Evolutionary conservation across 2,888 invertebrate genomes (phyloP).

Genomic region (Eristalinus aeneus): DNA sequence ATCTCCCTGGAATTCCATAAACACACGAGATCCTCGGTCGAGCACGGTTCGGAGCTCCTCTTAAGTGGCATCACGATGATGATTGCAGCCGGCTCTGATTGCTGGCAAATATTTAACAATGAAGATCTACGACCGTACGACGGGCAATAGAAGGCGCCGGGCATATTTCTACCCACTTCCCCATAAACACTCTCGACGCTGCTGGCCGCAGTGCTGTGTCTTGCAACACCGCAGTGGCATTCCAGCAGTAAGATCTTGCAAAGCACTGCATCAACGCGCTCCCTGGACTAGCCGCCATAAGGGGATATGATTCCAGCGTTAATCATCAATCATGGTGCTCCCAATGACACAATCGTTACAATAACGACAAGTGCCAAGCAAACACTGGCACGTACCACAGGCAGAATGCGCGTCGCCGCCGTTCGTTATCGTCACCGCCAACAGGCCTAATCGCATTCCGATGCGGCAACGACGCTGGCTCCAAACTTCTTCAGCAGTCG

Average conservation of each 20-base stretch:
- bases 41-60: not conserved
- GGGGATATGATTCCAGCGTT: not conserved
- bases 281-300: not conserved
- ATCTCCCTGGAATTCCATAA: not conserved
- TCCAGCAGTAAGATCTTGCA: not conserved
- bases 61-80: not conserved
- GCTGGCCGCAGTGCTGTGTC: not conserved
- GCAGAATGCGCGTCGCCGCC: not conserved
- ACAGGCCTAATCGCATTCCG: slow-evolving; percentile 57
- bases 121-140: not conserved
- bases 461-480: slow-evolving; percentile 47
- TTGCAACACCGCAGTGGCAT: not conserved
- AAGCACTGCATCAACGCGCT: slow-evolving; percentile 22
- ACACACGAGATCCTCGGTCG: not conserved
- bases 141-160: not conserved
- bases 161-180: not conserved
- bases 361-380: slow-evolving; percentile 38
- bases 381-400: slow-evolving; percentile 1
- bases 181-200: not conserved
- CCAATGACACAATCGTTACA: slow-evolving; percentile 14
- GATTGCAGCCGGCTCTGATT: not conserved
- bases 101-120: not conserved
- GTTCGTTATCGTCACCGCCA: slow-evolving; percentile 15
- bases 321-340: not conserved
- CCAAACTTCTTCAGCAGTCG: slow-evolving; percentile 59